phyloP scores from a whole-genome alignment of 2,113 vertebrate species.

The Sigmodon hispidus region DNA sequence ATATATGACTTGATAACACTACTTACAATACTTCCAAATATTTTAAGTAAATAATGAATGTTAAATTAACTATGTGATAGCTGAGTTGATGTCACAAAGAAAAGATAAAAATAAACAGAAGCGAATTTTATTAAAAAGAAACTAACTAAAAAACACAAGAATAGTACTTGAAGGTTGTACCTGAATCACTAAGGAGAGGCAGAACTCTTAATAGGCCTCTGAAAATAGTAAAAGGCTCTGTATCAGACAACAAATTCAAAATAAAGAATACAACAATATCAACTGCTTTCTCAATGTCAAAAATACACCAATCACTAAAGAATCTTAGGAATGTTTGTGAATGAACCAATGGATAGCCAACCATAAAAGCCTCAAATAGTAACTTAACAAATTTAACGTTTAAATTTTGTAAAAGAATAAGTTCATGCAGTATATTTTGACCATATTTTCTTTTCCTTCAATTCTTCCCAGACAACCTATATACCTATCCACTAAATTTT shows the following conservation, averaged over 20 bases:
- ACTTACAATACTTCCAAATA: neutral
- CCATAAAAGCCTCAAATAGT: rapidly evolving
- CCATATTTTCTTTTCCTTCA: neutral
- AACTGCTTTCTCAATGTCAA: neutral
- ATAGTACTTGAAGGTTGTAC: neutral
- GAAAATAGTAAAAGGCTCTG: no score
- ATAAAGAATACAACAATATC: neutral
- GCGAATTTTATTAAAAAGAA: neutral
- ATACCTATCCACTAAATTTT: neutral
- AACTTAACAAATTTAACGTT: neutral
- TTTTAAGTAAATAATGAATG: neutral
- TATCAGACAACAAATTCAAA: neutral
- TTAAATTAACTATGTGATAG: neutral
- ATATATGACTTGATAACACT: neutral
- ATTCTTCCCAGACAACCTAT: neutral
- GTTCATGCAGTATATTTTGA: neutral
- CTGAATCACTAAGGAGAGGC: neutral
- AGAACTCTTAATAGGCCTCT: neutral
- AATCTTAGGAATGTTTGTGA: no score
- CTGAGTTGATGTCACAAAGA: neutral
- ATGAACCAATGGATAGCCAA: neutral
- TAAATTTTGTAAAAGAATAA: neutral
- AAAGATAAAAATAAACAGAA: neutral
- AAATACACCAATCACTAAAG: neutral
- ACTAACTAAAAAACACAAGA: neutral